Evolutionary conservation across 2,888 invertebrate species (phyloP).

Genomic region (Altica lythri): DNA sequence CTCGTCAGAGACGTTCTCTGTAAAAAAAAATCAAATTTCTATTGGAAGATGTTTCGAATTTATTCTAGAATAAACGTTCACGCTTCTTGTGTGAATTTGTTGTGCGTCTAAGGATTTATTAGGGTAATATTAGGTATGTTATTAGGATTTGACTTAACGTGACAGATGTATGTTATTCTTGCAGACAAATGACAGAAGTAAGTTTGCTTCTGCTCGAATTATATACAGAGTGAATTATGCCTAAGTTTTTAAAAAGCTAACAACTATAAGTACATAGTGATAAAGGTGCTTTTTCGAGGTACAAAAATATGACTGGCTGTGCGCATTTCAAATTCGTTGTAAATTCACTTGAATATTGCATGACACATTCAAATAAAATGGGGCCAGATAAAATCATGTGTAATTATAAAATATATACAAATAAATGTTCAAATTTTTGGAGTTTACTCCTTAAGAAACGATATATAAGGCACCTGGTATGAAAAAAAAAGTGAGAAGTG

Average conservation of each 20-base stretch:
- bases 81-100: slow-evolving; percentile 16
- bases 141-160: slow-evolving; percentile 16
- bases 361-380: no score
- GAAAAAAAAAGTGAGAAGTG: no score
- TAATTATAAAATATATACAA: no score
- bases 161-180: slow-evolving; percentile 10
- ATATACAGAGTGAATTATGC: no score
- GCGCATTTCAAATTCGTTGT: no score
- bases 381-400: no score
- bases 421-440: no score
- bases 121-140: slow-evolving; percentile 20
- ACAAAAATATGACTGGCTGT: no score
- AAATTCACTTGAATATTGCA: no score
- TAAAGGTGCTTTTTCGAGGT: not conserved
- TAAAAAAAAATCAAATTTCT: slow-evolving; percentile 33
- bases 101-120: slow-evolving; percentile 18
- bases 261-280: not conserved
- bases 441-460: no score
- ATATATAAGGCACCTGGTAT: no score
- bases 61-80: slow-evolving; percentile 49
- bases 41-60: slow-evolving; percentile 33
- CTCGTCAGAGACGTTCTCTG: slow-evolving; percentile 49
- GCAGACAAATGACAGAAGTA: slow-evolving; percentile 6
- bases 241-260: slow-evolving; percentile 9
- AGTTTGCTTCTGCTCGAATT: not conserved